Conservation (phyloP, 2,888 invertebrate species). For the Erebia ligea region DNA sequence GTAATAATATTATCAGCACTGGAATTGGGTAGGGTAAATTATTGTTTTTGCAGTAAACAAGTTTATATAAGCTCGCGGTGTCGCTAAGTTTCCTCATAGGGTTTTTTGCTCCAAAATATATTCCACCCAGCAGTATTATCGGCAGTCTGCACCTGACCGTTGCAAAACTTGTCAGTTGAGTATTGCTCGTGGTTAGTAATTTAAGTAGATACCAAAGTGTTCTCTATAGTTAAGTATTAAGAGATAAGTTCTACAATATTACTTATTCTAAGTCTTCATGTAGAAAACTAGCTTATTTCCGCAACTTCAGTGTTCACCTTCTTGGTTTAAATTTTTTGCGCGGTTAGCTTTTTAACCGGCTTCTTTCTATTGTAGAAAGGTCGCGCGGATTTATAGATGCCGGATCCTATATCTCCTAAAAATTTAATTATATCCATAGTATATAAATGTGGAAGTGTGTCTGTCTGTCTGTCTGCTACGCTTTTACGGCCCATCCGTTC, state of each 20-base stretch:
- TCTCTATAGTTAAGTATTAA: neutral
- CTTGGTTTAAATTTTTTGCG: too few species aligned
- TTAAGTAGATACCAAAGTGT: neutral
- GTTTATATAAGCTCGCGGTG: conserved; percentile 20
- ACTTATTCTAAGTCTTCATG: neutral
- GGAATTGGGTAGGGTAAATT: conserved; percentile 8
- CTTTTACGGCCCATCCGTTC: too few species aligned
- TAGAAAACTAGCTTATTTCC: too few species aligned
- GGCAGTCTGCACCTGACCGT: neutral
- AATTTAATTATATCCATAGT: too few species aligned
- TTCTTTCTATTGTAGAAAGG: too few species aligned
- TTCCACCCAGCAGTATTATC: conserved; percentile 4
- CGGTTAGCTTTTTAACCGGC: too few species aligned
- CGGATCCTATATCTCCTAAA: too few species aligned
- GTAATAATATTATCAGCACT: neutral
- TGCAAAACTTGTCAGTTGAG: conserved; percentile 2
- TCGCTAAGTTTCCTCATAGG: conserved; percentile 18
- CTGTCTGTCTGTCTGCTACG: too few species aligned
- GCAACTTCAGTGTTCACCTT: too few species aligned
- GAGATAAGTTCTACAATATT: too few species aligned
- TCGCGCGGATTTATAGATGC: too few species aligned
- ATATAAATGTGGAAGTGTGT: too few species aligned
- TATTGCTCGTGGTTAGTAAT: neutral
- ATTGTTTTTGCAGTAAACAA: neutral
- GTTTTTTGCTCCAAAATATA: conserved; percentile 22